These are phyloP conservation scores for Odontophorus gujanensis DNA, from an alignment of 2,113 vertebrate species.

Conservation along the genomic window DNA sequence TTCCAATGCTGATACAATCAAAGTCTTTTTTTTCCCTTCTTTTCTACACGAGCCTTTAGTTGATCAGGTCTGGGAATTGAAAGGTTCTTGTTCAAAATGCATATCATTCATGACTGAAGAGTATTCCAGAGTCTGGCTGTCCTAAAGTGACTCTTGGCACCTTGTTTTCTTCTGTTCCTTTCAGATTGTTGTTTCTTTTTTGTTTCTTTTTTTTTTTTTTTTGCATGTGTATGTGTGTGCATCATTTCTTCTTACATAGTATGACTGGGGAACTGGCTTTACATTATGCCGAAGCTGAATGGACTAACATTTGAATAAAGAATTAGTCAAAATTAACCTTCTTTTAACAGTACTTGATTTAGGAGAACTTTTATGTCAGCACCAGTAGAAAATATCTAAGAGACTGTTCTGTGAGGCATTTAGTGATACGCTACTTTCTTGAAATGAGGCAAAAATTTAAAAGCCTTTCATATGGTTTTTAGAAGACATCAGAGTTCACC, in stretches of 20 bases:
- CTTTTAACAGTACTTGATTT: not conserved
- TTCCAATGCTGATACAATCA: not conserved
- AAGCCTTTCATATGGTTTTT: not conserved
- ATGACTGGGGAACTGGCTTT: constrained; percentile 3
- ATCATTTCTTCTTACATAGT: not conserved
- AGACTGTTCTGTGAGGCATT: not conserved
- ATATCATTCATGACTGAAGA: constrained; percentile 50
- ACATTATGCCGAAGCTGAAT: not conserved
- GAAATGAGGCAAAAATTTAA: not conserved
- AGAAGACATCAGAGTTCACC: not conserved
- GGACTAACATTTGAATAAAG: constrained; percentile 18
- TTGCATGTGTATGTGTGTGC: not conserved
- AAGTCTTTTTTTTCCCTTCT: not conserved
- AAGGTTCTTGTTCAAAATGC: constrained; percentile 42
- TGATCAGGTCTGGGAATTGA: constrained; percentile 33
- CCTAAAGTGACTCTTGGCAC: constrained; percentile 36
- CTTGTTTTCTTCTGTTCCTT: constrained; percentile 43
- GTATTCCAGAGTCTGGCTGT: constrained; percentile 5
- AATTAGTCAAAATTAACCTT: constrained; percentile 28
- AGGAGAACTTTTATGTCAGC: not conserved
- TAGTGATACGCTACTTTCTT: not conserved
- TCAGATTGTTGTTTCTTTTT: not conserved
- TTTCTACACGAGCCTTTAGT: not conserved
- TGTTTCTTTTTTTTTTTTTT: too few species aligned
- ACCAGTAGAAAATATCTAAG: not conserved